Evolutionary conservation across 2,113 vertebrate species (phyloP), one percentile per base, ranked within the genome.

Genomic region (Tauraco erythrolophus): DNA sequence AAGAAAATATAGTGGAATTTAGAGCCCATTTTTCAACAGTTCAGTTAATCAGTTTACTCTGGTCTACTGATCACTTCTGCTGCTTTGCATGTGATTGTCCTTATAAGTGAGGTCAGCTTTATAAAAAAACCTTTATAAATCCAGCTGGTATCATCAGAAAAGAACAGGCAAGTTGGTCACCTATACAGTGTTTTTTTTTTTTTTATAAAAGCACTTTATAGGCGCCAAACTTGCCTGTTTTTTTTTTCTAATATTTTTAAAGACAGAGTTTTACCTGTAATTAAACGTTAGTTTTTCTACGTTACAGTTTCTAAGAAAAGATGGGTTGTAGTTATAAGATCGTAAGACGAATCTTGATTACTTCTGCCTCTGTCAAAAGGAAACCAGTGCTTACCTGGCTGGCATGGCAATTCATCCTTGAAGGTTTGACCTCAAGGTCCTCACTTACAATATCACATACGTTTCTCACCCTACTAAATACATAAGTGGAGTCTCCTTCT

Each of bases 41-140:
- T 92, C 79, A 88, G 22, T 91, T 96, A 89, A 94, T 95, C 83
- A 95, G 82, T 96, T 96, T 96, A 90, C 96, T 94, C 71, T 94
- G 92, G 66, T 88, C 92, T 96, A 93, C 94, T 90, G 95, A 93
- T 83, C 88, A 48, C 31, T 95, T 96, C 75, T 94, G 43, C 61
- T 92, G 85, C 75, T 94, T 88, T 92, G 83, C 92, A 92, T 92
- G 91, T 93, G 91, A 94, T 84, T 94, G 46, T 88, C 94, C 72
- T 92, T 95, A 11, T 35, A 87, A 94, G 76, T 58, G 37, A 92
- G 79, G 86, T 94, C 93, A 95, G 64, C 33, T 91, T 92, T 66
- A 78, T 4, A 74, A 64, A 37, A 46, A 86, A 85, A 78, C 17
- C 11, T 84, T 92, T 84, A 33, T 31, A 62, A 91, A 68, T 35